Base-by-base conservation (phyloP, 2,888 invertebrate species). In the Hylaea fasciaria region DNA sequence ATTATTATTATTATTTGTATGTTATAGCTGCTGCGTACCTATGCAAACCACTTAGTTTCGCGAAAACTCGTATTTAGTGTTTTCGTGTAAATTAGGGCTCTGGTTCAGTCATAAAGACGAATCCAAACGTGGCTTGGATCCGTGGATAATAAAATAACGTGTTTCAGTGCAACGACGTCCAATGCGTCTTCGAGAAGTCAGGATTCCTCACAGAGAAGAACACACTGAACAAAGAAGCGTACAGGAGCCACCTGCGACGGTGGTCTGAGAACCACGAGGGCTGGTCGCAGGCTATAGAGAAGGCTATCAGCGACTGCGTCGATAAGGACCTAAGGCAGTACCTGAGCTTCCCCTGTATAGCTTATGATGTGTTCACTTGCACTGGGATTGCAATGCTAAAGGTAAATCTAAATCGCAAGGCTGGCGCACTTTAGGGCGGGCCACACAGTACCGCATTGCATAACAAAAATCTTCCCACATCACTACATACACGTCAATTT, bases 321-420 rank as follows among this genome's bases (percentile, higher is more conserved):
- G 86, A 91, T 5, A 84, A 70, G 4, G 87, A 91, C 10, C 69
- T 89, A 0, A 78, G 91, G 29, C 91, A 91, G 62, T 84, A 90
- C 53, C 66, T 91, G 28, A 82, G 82, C 51, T 74, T 76, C 11
- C 86, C 91, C 0, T 92, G 91, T 70, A 84, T 79, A 47, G 89
- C 91, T 0, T 91, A 91, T 53, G 91, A 92, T 56, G 89, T 91
- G 0, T 91, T 91, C 53, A 81, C 88, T 17, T 92, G 91, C 58
- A 91, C 91, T 14, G 87, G 90, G 0, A 90, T 91, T 28, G 89
- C 91, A 68, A 84, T 92, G 85, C 62, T 92, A 32, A 92, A 91
- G 86, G 91, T 91, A 76, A 49, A 9, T 32, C 22, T 45, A n/a
- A 41, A 17, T 41, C 12, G 9, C 9, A 35, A 1, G 35, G n/a